These are phyloP conservation scores for Coryphaenoides rupestris DNA, from an alignment of 2,113 vertebrate species.

Conservation along the genomic window DNA sequence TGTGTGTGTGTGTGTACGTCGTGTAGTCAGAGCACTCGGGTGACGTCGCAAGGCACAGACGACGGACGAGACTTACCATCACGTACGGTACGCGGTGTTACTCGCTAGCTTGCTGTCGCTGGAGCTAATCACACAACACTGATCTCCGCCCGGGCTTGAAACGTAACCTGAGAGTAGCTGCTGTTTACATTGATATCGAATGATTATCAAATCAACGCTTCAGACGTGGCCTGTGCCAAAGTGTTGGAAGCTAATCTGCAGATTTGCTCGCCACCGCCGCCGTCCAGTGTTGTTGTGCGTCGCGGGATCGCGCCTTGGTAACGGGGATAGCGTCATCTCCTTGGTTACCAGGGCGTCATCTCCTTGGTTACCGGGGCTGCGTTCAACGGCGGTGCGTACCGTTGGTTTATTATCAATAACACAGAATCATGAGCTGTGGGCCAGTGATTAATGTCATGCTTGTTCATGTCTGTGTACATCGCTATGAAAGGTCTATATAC, in stretches of 20 bases:
- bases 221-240: conserved; percentile 14
- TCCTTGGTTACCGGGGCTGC: conserved; percentile 62
- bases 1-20: too few species aligned
- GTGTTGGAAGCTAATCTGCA: conserved; percentile 41
- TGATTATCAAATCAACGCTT: background rate
- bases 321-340: conserved; percentile 65
- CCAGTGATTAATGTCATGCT: too few species aligned
- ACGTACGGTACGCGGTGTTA: conserved; percentile 40
- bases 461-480: background rate
- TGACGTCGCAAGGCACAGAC: background rate
- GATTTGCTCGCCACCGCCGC: conserved; percentile 53
- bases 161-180: background rate
- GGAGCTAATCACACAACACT: conserved; percentile 15
- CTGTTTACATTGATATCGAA: background rate
- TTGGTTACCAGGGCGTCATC: conserved; percentile 71
- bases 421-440: too few species aligned
- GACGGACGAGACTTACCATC: conserved; percentile 55
- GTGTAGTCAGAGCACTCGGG: too few species aligned
- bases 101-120: conserved; percentile 33
- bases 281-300: conserved; percentile 41
- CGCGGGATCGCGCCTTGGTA: conserved; percentile 48
- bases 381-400: conserved; percentile 39
- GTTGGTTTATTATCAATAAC: background rate
- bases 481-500: too few species aligned
- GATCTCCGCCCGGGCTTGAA: background rate